phyloP scores from a whole-genome alignment of 2,797 vertebrate species.

The Schizothorax lantsangensis region DNA sequence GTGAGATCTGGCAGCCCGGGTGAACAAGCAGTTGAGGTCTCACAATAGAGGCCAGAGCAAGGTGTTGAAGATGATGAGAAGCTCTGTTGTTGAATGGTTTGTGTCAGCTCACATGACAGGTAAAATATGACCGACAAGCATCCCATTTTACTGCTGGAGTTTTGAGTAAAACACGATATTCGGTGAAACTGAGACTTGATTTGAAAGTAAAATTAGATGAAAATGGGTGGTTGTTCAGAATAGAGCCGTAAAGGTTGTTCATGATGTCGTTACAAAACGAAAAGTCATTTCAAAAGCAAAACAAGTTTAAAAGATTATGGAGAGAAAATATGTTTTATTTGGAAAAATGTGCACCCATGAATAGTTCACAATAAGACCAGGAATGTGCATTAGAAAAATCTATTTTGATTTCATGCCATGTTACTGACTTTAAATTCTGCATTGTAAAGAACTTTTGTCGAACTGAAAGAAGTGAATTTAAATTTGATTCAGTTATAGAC shows the following conservation, averaged over 20 bases:
- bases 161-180: neutral
- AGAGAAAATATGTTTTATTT: neutral
- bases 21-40: slow-evolving; percentile 58
- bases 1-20: slow-evolving; percentile 62
- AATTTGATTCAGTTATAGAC: neutral
- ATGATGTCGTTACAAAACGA: neutral
- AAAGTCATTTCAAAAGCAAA: neutral
- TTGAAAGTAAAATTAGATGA: neutral
- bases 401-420: neutral
- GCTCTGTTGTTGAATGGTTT: slow-evolving; percentile 22
- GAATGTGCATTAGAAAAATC: neutral
- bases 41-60: slow-evolving; percentile 42
- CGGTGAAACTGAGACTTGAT: neutral
- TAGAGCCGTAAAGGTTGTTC: neutral
- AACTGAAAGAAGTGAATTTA: neutral
- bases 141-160: neutral
- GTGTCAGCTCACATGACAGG: slow-evolving; percentile 6
- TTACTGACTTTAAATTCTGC: neutral
- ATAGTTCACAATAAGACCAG: neutral
- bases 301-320: neutral
- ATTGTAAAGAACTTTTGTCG: neutral
- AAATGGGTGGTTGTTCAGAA: neutral
- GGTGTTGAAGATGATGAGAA: slow-evolving; percentile 22
- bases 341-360: neutral
- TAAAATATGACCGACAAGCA: neutral